Evolutionary conservation across 2,113 vertebrate genomes (phyloP).

Genomic region (Cavia aperea): DNA sequence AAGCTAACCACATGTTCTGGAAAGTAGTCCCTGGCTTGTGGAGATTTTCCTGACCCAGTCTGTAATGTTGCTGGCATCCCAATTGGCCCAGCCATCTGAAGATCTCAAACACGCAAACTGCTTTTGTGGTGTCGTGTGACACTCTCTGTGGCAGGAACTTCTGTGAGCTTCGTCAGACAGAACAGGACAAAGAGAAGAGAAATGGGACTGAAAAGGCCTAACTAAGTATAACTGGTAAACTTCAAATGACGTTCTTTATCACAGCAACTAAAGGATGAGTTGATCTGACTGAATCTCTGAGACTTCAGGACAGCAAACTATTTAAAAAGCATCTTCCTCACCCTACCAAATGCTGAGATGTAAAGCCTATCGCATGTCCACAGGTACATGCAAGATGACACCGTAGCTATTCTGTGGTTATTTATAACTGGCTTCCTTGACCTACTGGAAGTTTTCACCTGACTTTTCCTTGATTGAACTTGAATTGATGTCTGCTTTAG

Average conservation of each 20-base stretch:
- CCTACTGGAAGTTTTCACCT: background rate
- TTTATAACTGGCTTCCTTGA: background rate
- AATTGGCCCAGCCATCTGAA: background rate
- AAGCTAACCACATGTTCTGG: background rate
- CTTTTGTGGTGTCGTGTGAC: background rate
- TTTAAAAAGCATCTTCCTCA: background rate
- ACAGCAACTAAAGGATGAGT: background rate
- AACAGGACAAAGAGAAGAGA: background rate
- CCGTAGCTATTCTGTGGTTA: background rate
- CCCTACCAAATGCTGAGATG: background rate
- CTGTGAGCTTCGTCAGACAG: background rate
- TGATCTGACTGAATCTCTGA: conserved; percentile 1
- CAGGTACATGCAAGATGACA: background rate
- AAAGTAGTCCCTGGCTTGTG: background rate
- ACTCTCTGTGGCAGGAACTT: background rate
- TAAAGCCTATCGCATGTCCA: background rate
- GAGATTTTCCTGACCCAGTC: background rate
- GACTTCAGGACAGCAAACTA: background rate
- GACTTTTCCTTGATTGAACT: background rate
- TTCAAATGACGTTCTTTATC: background rate
- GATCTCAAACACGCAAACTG: background rate
- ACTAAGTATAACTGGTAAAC: background rate
- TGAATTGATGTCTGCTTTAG: background rate
- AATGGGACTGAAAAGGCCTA: background rate
- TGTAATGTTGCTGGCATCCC: no score